Base-by-base conservation (phyloP, 2,113 vertebrate genomes). In the Suncus etruscus region DNA sequence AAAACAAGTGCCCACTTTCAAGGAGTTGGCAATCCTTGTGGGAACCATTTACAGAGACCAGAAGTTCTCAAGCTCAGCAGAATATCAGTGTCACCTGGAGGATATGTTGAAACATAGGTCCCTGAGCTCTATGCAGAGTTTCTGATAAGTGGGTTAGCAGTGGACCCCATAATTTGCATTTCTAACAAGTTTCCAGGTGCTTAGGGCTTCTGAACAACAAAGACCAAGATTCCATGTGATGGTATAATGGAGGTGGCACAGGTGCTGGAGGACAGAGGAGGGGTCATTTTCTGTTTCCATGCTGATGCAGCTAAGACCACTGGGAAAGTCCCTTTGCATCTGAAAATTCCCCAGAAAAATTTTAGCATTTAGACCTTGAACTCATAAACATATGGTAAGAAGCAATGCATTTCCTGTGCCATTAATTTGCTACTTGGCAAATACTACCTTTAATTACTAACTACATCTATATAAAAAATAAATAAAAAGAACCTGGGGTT, bases 271-370 rank as follows among this genome's bases (percentile, higher is more conserved):
- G 72, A 31, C 68, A 58, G 76, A 73, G 48, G 69, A 66, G 32
- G 72, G 58, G 89, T 66, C 29, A 2, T 91, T 93, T 96, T 96
- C 90, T 87, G 92, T 91, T 90, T 94, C 83, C 54, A 63, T 45
- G 72, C 48, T 91, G 27, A 83, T 73, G 78, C 85, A 74, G 81
- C 73, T 47, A 82, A 91, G 50, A 83, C 68, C 83, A 39, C 75
- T 69, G 77, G 90, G 95, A 95, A 96, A 96, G 95, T 95, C 95
- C 96, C 96, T 69, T 8, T 22, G 68, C 83, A 91, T 92, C 95
- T 94, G 92, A 95, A 95, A 96, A 95, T 95, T 94, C 92, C 96
- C 95, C 95, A 83, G 83, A 91, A 96, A 95, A 95, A 92, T 93
- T 88, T 63, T 74, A 94, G 83, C 65, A 45, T 65, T 90, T 81